phyloP scores from a whole-genome alignment of 2,797 vertebrate genomes.

The Delichon dasypus region DNA sequence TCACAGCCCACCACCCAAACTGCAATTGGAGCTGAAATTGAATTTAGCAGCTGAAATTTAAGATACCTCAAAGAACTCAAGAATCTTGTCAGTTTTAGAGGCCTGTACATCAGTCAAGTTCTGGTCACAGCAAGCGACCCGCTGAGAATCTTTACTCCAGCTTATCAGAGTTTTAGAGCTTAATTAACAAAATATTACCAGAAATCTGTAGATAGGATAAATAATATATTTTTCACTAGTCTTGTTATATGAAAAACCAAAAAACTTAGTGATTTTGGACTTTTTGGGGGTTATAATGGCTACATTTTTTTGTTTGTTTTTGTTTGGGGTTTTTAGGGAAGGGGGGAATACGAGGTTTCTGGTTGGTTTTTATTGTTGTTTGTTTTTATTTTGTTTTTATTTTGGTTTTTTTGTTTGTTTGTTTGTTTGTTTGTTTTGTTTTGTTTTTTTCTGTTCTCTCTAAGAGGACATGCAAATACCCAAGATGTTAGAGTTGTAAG shows the following conservation, averaged over 20 bases:
- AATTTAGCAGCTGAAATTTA: background rate
- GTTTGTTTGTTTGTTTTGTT: background rate
- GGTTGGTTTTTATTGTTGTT: background rate
- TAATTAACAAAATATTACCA: background rate
- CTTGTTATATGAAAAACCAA: background rate
- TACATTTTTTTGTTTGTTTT: background rate
- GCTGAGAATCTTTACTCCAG: background rate
- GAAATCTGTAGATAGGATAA: background rate
- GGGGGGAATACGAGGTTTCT: fast-evolving
- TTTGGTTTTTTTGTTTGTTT: background rate
- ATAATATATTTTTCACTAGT: background rate
- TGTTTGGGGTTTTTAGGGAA: background rate
- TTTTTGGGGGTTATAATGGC: fast-evolving
- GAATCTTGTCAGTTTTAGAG: background rate
- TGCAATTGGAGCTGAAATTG: background rate
- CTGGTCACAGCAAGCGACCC: background rate
- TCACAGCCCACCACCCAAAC: background rate
- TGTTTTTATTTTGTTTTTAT: background rate
- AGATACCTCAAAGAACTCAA: background rate
- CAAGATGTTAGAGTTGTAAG: background rate
- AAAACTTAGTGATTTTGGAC: background rate
- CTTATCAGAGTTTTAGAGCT: background rate
- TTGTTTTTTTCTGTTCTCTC: fast-evolving
- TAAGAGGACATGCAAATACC: background rate
- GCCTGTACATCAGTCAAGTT: background rate